Conservation (phyloP, 2,113 vertebrate species). For the Hyperopisus bebe region DNA sequence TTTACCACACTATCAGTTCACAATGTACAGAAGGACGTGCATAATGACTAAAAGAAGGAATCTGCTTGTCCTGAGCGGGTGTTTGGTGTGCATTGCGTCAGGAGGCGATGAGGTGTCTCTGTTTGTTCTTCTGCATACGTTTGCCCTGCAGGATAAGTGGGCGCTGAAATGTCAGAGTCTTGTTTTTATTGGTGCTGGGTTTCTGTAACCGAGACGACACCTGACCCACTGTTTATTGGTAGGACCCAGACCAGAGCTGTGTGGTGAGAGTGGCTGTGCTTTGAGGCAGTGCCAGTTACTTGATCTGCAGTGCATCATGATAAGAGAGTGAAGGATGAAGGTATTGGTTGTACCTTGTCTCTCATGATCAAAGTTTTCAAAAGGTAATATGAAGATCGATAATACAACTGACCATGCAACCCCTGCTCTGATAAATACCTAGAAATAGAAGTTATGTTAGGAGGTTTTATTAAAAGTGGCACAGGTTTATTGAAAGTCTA, state of each 20-base stretch:
- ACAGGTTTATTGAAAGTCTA: background rate
- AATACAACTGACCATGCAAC: background rate
- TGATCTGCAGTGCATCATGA: background rate
- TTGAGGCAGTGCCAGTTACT: background rate
- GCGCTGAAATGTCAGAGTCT: constrained; percentile 14
- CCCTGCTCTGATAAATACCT: background rate
- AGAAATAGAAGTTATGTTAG: background rate
- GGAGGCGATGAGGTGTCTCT: background rate
- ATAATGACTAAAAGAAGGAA: background rate
- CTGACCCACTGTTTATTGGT: background rate
- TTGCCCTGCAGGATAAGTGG: background rate
- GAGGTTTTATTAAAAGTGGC: background rate
- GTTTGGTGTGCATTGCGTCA: background rate
- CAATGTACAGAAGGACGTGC: background rate
- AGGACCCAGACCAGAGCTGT: background rate
- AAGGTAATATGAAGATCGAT: background rate
- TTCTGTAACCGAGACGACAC: constrained; percentile 8
- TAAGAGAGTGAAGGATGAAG: background rate
- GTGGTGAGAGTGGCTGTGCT: background rate
- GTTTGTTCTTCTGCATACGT: background rate
- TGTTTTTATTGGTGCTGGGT: constrained; percentile 4
- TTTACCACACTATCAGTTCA: background rate
- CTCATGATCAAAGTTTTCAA: background rate
- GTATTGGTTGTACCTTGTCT: background rate
- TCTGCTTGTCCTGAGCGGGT: background rate